Evolutionary conservation across 2,797 vertebrate genomes (phyloP), one percentile per base, ranked within the genome.

Genomic region (Melanogrammus aeglefinus): DNA sequence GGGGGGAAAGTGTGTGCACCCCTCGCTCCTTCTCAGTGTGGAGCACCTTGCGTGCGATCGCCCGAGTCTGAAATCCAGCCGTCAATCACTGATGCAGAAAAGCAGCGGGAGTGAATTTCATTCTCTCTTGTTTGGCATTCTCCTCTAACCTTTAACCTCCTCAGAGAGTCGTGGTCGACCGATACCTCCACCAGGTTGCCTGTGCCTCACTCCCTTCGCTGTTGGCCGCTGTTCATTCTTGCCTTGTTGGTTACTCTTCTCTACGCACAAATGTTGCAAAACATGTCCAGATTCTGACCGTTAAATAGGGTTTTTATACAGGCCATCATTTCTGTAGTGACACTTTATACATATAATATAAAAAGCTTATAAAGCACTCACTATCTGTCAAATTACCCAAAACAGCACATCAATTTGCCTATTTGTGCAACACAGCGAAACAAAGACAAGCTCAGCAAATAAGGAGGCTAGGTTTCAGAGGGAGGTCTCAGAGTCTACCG

Each of bases 31-130:
- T 80, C 75, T 66, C 63, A 75, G 14, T 73, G 47, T n/a, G 78
- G 78, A 71, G 51, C 21, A 0, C 47, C 69, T 10, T 76, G 78
- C 79, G 33, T 86, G 83, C n/a, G 51, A 79, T 85, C 82, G 39
- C 29, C 79, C 16, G 27, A 76, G 80, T 85, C 24, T 83, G 72
- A 80, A 79, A 72, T 31, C 31, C 10, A 73, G 38, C 73, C 77
- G 73, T 86, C 75, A 66, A 77, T 82, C 66, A 84, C 57, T 75
- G 33, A 82, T 72, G 78, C n/a, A 24, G 7, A 66, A 44, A 75
- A 81, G 72, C 57, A 76, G 83, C 71, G 2, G 69, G n/a, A 78
- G 3, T 76, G 24, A 80, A 57, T 70, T 6, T 6, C 51, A 47
- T 10, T 36, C 74, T 12, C 18, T 29, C 71, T 36, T 79, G 75